A percentile compares a stretch with the other conserved stretches of the same genome.
phyloP scores from a whole-genome alignment of 1,140 invertebrate genomes.

The Drosophila triauraria region DNA sequence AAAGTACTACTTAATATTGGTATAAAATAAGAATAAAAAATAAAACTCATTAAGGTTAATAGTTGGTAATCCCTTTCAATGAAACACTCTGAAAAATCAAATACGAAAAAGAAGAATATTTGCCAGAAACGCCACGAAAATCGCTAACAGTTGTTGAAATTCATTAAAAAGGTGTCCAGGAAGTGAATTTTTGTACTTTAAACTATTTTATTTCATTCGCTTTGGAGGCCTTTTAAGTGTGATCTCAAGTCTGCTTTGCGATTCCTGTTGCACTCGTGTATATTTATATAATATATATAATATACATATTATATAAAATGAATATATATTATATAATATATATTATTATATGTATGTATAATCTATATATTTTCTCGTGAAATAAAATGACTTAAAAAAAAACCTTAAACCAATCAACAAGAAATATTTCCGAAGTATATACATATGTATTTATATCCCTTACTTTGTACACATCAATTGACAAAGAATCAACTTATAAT shows the following conservation, averaged over 20 bases:
- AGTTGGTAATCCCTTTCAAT: slow-evolving; percentile 38
- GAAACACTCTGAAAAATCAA: slow-evolving; percentile 28
- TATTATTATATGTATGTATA: slow-evolving; percentile 24
- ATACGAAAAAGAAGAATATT: slow-evolving; percentile 14
- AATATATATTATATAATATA: slow-evolving; percentile 43
- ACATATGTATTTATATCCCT: slow-evolving; percentile 18
- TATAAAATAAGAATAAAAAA: slow-evolving; percentile 11
- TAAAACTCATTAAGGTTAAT: slow-evolving; percentile 30
- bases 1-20: slow-evolving; percentile 21
- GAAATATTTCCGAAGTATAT: slow-evolving; percentile 31
- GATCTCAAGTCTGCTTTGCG: background rate
- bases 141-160: background rate
- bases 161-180: background rate
- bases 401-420: slow-evolving; percentile 13
- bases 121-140: background rate
- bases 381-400: slow-evolving; percentile 34
- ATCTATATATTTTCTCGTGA: slow-evolving; percentile 32
- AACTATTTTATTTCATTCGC: background rate
- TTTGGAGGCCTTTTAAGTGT: background rate
- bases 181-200: background rate
- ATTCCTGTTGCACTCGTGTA: background rate
- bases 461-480: slow-evolving; percentile 26
- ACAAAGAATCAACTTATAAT: slow-evolving; percentile 17
- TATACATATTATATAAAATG: background rate
- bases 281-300: slow-evolving; percentile 2